A percentile compares a stretch with the other conserved stretches of the same genome.
Conservation (phyloP, 2,888 invertebrate species). For the Perizoma flavofasciatum region DNA sequence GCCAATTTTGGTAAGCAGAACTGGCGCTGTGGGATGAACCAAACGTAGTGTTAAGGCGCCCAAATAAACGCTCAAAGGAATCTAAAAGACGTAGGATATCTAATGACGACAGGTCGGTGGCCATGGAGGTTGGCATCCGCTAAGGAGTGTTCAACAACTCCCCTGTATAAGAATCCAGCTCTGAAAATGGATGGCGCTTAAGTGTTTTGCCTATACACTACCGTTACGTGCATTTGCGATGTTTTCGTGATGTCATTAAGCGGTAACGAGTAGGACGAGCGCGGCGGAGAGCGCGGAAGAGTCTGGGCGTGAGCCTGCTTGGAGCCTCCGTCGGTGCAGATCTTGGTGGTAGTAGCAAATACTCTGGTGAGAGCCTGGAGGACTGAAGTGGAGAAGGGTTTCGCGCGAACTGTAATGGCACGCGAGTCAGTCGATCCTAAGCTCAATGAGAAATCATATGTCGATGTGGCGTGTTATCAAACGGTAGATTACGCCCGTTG, state of each 20-base stretch:
- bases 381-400: slow-evolving; percentile 38
- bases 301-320: slow-evolving; percentile 46
- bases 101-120: slow-evolving; percentile 76
- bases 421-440: too few species aligned
- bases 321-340: slow-evolving; percentile 83
- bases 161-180: slow-evolving; percentile 86
- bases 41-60: slow-evolving; percentile 64
- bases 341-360: slow-evolving; percentile 83
- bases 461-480: slow-evolving; percentile 41
- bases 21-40: too few species aligned
- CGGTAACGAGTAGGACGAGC: slow-evolving; percentile 85
- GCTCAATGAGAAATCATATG: too few species aligned
- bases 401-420: slow-evolving; percentile 62
- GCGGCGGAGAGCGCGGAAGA: slow-evolving; percentile 83
- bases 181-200: slow-evolving; percentile 86
- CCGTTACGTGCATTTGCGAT: slow-evolving; percentile 61
- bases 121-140: slow-evolving; percentile 49
- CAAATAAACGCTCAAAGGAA: slow-evolving; percentile 77
- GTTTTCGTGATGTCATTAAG: slow-evolving; percentile 58
- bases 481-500: slow-evolving; percentile 68
- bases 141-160: slow-evolving; percentile 69
- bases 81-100: slow-evolving; percentile 83
- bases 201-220: too few species aligned
- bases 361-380: too few species aligned
- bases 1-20: too few species aligned